Evolutionary conservation across 2,113 vertebrate genomes (phyloP).

Genomic region (Lonchura striata): DNA sequence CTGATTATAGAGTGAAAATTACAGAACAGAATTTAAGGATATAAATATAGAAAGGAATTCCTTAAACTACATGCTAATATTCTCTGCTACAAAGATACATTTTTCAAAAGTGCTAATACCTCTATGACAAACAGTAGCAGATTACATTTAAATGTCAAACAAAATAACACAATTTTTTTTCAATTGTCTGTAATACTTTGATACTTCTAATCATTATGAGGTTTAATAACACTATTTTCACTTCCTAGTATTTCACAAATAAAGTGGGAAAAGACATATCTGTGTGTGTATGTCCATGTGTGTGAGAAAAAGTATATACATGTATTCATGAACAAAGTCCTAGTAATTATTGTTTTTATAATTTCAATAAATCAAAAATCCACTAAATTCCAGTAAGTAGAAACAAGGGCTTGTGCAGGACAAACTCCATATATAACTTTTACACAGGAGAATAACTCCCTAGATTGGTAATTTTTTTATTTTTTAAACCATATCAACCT

Average conservation of each 20-base stretch:
- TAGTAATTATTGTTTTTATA: neutral
- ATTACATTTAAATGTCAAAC: slow-evolving; percentile 63
- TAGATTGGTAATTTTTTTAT: neutral
- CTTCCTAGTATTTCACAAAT: slow-evolving; percentile 23
- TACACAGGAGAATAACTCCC: neutral
- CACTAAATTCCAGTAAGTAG: neutral
- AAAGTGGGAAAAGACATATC: neutral
- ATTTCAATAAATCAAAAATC: neutral
- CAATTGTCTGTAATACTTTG: slow-evolving; percentile 7
- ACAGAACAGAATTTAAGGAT: slow-evolving; percentile 46
- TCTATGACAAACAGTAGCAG: slow-evolving; percentile 66
- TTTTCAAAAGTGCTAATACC: slow-evolving; percentile 67
- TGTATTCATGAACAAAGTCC: neutral
- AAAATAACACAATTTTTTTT: slow-evolving; percentile 31
- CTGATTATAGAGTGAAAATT: slow-evolving; percentile 30
- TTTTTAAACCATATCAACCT: neutral
- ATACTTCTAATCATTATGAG: slow-evolving; percentile 38
- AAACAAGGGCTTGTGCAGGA: neutral
- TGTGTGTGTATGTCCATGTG: neutral
- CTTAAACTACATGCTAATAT: slow-evolving; percentile 54
- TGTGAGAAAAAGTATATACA: neutral
- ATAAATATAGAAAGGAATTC: slow-evolving; percentile 66
- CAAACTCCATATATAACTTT: neutral
- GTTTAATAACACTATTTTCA: slow-evolving; percentile 39
- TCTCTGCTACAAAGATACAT: slow-evolving; percentile 68